Evolutionary conservation across 1,140 invertebrate species (phyloP), one percentile per base, ranked within the genome.

Genomic region (Anastrepha obliqua): DNA sequence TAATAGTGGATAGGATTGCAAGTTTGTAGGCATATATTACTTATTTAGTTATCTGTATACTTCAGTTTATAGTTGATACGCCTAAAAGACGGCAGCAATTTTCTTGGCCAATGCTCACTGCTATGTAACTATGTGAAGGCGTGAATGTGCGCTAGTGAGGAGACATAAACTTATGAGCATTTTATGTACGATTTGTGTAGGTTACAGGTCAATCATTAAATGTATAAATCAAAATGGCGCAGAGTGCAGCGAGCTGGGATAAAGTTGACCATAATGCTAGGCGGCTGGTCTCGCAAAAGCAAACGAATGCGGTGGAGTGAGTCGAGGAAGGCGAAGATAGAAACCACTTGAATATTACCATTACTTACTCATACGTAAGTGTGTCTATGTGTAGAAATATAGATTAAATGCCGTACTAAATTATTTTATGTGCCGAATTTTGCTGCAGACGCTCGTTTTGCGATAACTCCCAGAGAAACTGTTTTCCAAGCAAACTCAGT

Each of bases 51-150:
- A 1, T 81, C 9, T 15, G 4, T n/a, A n/a, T 81, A 81, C 74
- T 81, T 47, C 20, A 55, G 47, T 81, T 81, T 81, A 81, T 81
- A n/a, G 74, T 47, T 51, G 6, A 42, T 81, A 81, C 74, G 74
- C 74, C 74, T 81, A 81, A 81, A 81, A 81, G 74, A 42, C 74
- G 74, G 74, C 74, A 55, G 20, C 74, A 81, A 81, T 55, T 81
- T 81, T 81, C 74, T 81, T 55, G n/a, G 1, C 47, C 67, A 74
- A 39, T 74, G n/a, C 67, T 2, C 67, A 11, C 67, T 6, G 44
- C 67, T 6, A 55, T 20, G 44, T 81, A 55, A 74, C 13, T 13
- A 13, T 55, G 51, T 55, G 51, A 55, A 13, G 7, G 0, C 44
- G 17, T 55, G n/a, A 44, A 15, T 78, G 17, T 55, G 5, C 8